A percentile compares a stretch with the other conserved stretches of the same genome.
phyloP scores from a whole-genome alignment of 2,113 vertebrate genomes.

The Pterocles burchelli region DNA sequence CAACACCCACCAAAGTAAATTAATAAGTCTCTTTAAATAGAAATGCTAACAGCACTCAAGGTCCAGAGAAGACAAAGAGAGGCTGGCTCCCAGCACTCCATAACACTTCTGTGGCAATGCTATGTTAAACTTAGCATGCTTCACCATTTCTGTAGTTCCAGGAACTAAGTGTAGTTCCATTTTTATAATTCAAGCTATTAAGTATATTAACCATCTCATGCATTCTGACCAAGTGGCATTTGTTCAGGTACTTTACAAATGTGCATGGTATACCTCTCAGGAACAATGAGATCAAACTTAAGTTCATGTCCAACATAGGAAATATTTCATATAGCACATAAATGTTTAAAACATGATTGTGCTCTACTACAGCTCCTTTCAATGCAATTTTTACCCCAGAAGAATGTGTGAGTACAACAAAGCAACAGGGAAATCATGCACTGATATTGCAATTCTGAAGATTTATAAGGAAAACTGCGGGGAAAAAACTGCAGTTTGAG shows the following conservation, averaged over 20 bases:
- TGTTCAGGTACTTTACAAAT: background rate
- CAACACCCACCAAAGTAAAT: background rate
- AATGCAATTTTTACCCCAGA: background rate
- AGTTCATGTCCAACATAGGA: background rate
- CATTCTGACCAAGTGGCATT: background rate
- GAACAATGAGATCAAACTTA: background rate
- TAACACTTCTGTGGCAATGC: background rate
- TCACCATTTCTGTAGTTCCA: background rate
- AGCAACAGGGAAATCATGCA: background rate
- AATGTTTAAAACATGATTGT: background rate
- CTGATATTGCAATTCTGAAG: background rate
- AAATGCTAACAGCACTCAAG: background rate
- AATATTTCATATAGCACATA: background rate
- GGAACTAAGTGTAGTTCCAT: background rate
- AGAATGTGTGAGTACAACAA: background rate
- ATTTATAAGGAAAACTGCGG: background rate
- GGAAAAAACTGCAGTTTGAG: background rate
- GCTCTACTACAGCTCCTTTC: background rate
- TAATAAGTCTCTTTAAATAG: background rate
- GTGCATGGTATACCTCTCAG: background rate
- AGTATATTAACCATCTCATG: background rate
- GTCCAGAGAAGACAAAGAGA: background rate
- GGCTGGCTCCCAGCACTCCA: background rate
- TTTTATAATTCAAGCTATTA: background rate
- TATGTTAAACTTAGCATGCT: background rate